Evolutionary conservation across 1,140 invertebrate genomes (phyloP), one percentile per base, ranked within the genome.

Genomic region (Psilanteris sp.): DNA sequence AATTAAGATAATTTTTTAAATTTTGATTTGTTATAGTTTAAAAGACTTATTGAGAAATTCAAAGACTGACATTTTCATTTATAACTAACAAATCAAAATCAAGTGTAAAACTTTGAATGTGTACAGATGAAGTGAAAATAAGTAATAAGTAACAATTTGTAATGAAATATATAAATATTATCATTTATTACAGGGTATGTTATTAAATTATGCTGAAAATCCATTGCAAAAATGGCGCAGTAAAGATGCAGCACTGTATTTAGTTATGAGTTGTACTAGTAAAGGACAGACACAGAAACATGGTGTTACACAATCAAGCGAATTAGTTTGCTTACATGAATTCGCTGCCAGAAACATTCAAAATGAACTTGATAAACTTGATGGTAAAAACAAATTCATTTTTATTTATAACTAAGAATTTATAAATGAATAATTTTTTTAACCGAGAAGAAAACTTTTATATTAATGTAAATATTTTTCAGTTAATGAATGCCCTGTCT

Each of bases 211-310:
- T 87, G 87, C 88, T 2, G 89, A 92, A 83, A 93, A 96, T 85
- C 92, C 95, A 13, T 77, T 85, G 10, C 78, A 91, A 81, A 93
- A 96, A 86, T 99, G 98, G 97, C 93, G 94, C 41, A 93, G 93
- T 68, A 99, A 99, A 88, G 97, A 99, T 89, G 94, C 96, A 26
- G 98, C 97, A 0, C 92, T 99, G 52, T 99, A 97, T 90, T 90
- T 99, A 55, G 96, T 99, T 37, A 98, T 96, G 14, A 97, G 97
- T 4, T 91, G 99, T 61, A 96, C 96, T 14, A 93, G 95, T 1
- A 95, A 96, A 82, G 97, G 94, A n/a, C 91, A 94, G 79, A 99
- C 98, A 4, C 92, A 96, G 85, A 93, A 93, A 83, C 93, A 96
- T 81, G 97, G 97, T 22, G 94, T 97, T 0, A 98, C 97, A 15